These are phyloP conservation scores for Elaphurus davidianus DNA, from an alignment of 2,113 vertebrate species.

Conservation along the genomic window DNA sequence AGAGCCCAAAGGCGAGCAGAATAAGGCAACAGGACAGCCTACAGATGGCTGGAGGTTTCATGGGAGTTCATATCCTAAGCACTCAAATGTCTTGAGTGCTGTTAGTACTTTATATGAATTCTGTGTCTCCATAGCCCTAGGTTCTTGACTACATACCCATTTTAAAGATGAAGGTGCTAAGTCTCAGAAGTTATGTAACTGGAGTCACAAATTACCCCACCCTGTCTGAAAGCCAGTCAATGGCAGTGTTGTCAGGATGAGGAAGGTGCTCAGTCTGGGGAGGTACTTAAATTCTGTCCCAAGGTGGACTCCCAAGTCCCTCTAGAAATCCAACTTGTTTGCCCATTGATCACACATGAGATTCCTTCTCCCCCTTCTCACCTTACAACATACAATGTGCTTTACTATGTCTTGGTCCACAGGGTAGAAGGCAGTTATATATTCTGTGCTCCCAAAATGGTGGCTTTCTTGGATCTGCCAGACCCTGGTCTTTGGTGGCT, in stretches of 20 bases:
- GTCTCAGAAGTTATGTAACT: neutral
- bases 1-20: neutral
- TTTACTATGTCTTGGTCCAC: too few species aligned
- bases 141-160: neutral
- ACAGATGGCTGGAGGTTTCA: accelerated
- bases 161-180: neutral
- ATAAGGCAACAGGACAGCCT: neutral
- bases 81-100: accelerated
- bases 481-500: neutral
- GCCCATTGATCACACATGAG: neutral
- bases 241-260: neutral
- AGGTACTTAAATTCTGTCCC: neutral
- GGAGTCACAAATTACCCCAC: neutral
- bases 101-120: too few species aligned
- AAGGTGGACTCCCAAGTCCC: neutral
- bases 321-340: neutral
- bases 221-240: too few species aligned
- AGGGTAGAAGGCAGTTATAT: neutral
- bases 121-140: neutral
- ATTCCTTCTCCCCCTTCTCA: neutral
- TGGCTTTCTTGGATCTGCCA: neutral
- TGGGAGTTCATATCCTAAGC: neutral
- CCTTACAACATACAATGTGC: accelerated
- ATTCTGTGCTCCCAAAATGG: accelerated
- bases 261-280: neutral